phyloP scores from a whole-genome alignment of 2,888 invertebrate species.

The Geotrupes spiniger region DNA sequence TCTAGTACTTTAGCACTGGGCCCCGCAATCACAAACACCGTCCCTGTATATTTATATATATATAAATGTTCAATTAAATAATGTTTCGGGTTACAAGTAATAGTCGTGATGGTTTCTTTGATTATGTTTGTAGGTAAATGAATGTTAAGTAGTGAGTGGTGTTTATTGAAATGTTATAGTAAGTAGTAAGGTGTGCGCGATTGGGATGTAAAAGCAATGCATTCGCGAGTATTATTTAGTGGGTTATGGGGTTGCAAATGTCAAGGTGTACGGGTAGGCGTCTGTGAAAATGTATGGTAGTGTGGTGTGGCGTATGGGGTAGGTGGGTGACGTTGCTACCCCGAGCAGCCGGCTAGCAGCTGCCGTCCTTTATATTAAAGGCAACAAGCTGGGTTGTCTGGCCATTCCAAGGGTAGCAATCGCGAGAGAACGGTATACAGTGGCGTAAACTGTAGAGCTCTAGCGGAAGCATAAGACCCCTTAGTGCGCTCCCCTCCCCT shows the following conservation, averaged over 20 bases:
- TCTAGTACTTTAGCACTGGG: too few species aligned
- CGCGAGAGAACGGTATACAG: conserved; percentile 22
- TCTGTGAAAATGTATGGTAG: conserved; percentile 29
- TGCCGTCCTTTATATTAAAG: conserved; percentile 47
- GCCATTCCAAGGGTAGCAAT: conserved; percentile 44
- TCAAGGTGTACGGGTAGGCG: conserved; percentile 29
- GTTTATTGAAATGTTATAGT: too few species aligned
- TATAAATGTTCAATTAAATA: too few species aligned
- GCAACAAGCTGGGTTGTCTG: conserved; percentile 42
- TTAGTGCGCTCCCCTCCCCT: conserved; percentile 46
- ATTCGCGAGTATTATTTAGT: conserved; percentile 23
- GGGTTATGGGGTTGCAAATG: conserved; percentile 34
- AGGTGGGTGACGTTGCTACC: conserved; percentile 37
- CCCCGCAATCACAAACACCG: too few species aligned
- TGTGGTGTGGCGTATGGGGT: conserved; percentile 39
- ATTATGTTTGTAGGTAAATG: too few species aligned
- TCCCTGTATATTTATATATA: too few species aligned
- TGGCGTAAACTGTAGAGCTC: conserved; percentile 29
- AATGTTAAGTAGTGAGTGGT: too few species aligned
- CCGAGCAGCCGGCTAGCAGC: conserved; percentile 42
- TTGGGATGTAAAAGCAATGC: too few species aligned
- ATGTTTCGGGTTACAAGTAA: too few species aligned
- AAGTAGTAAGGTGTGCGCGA: conserved; percentile 7
- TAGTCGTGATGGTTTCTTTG: too few species aligned
- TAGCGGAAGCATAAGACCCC: conserved; percentile 47